Base-by-base conservation (phyloP, 2,888 invertebrate species). In the Agrochola circellaris region DNA sequence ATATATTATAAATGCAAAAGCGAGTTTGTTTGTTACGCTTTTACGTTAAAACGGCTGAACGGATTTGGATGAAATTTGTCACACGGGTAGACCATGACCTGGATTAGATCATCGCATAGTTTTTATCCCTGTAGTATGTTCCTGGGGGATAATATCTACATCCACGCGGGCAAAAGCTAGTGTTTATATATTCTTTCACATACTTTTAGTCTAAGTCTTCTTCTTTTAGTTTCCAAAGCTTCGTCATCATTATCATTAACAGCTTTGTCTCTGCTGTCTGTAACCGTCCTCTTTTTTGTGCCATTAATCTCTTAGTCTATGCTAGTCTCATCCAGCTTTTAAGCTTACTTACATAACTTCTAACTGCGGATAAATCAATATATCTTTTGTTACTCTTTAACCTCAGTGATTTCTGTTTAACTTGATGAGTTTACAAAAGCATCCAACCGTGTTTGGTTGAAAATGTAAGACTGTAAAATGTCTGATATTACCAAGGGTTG, bases 401-500 rank as follows among this genome's bases (percentile, higher is more conserved):
- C n/a, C 45, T 79, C 77, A 56, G 34, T 45, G 4, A 48, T 69
- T 77, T 79, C 30, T 56, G 38, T 48, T 34, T 26, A 79, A 38
- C 20, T 66, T 30, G 30, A 51, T 42, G 77, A 77, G 20, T 77
- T 42, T 51, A 58, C 34, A 62, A 17, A 23, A 79, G 45, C 45
- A 15, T 9, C 17, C 8, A 17, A 48, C 15, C 30, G 15, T 62
- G 20, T 11, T 26, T 62, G 5, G 56, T 56, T 13, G 5, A 13
- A 56, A 56, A 38, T 38, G 38, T 7, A 56, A 48, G 15, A 79
- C 45, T 68, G 9, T 11, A 0, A 56, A 26, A 30, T 20, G 15
- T 62, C 23, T 38, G 26, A 56, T n/a, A 48, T 26, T 17, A 78
- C 61, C 45, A 45, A 77, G 11, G 70, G 26, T 38, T 78, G 42